Percentiles rank a stretch among this genome's conserved stretches.
Evolutionary conservation across 2,888 invertebrate species (phyloP).

Genomic region (Pyrgus malvae): DNA sequence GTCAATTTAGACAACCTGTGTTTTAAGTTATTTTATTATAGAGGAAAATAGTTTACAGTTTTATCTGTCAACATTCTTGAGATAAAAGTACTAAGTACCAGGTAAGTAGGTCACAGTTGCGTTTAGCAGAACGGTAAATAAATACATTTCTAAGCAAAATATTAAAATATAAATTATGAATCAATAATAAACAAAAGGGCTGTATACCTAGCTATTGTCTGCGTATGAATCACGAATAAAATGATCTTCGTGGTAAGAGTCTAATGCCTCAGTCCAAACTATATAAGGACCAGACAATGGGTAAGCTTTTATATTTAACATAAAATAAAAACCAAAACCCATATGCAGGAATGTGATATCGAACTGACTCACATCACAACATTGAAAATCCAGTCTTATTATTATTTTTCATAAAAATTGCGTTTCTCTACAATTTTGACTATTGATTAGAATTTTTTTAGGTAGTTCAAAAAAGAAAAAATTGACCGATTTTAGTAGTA

Average conservation of each 20-base stretch:
- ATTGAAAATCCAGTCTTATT: too few species aligned
- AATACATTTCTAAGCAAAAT: neutral
- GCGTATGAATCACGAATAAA: conserved; percentile 22
- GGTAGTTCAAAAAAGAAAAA: too few species aligned
- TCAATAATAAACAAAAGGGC: too few species aligned
- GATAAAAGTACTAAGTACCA: conserved; percentile 19
- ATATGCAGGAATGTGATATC: neutral
- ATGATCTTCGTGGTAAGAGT: conserved; percentile 25
- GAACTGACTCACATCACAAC: too few species aligned
- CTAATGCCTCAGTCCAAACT: conserved; percentile 13
- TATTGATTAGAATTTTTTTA: too few species aligned
- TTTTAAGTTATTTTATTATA: neutral
- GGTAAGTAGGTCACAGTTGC: conserved; percentile 6
- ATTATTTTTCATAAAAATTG: too few species aligned
- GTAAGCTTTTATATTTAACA: neutral
- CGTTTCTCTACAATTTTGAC: too few species aligned
- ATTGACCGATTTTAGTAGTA: too few species aligned
- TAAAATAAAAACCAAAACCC: too few species aligned
- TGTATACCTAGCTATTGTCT: neutral
- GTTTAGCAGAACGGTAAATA: conserved; percentile 1
- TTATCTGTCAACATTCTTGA: conserved; percentile 24
- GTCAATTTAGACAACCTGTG: neutral
- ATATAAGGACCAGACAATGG: conserved; percentile 9
- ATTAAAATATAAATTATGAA: neutral
- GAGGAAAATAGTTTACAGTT: neutral